phyloP scores from a whole-genome alignment of 2,888 invertebrate species.

The Encarsia formosa region DNA sequence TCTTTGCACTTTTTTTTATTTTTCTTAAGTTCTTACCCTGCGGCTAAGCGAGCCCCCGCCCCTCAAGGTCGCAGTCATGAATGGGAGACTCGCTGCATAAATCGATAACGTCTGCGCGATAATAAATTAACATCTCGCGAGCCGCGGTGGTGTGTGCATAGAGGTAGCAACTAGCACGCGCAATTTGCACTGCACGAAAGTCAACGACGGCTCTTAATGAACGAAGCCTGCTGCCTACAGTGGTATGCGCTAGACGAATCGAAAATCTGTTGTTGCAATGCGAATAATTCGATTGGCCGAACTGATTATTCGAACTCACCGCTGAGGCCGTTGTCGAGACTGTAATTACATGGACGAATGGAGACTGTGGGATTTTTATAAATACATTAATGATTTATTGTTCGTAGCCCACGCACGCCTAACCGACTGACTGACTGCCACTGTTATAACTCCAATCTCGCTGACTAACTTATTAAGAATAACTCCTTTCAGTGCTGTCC shows the following conservation, averaged over 20 bases:
- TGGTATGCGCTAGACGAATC: background rate
- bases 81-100: conserved; percentile 1
- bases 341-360: background rate
- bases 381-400: background rate
- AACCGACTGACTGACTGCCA: too few relatives aligned
- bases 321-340: too few relatives aligned
- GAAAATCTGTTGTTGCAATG: too few relatives aligned
- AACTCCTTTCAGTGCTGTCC: too few relatives aligned
- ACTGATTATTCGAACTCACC: background rate
- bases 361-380: background rate
- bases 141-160: background rate
- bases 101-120: conserved; percentile 10
- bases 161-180: background rate
- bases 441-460: background rate
- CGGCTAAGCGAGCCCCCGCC: background rate
- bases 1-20: too few relatives aligned
- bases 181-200: background rate
- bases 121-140: conserved; percentile 6
- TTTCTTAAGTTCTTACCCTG: background rate
- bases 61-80: conserved; percentile 14
- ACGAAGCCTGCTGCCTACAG: background rate
- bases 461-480: background rate
- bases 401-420: background rate
- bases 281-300: conserved; percentile 10
- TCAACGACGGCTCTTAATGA: background rate